Percentiles rank a stretch among this genome's conserved stretches.
These are phyloP conservation scores for Antheraea yamamai DNA, from an alignment of 2,888 invertebrate species.

Conservation along the genomic window DNA sequence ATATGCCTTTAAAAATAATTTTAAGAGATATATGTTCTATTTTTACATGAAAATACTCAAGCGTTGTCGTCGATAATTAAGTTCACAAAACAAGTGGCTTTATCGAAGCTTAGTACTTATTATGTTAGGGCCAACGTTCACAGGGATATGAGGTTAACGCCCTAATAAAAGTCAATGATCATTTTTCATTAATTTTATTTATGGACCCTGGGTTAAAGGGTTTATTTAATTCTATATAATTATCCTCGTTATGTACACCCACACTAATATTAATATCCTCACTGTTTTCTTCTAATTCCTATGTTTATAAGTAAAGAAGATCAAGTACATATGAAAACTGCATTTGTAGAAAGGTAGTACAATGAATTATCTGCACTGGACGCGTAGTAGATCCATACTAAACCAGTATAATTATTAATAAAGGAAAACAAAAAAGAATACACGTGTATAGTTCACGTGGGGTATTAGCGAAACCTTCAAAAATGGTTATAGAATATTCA, in stretches of 20 bases:
- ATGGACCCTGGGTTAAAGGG: background rate
- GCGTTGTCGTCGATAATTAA: slow-evolving; percentile 36
- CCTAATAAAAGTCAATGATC: background rate
- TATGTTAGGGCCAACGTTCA: slow-evolving; percentile 16
- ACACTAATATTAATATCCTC: background rate
- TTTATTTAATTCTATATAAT: background rate
- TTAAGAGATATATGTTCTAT: background rate
- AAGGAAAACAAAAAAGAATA: no score
- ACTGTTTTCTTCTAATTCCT: background rate
- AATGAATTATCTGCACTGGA: no score
- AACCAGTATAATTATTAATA: no score
- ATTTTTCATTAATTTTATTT: background rate
- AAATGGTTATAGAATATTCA: no score
- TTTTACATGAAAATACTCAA: slow-evolving; percentile 18
- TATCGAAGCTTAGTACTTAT: slow-evolving; percentile 38
- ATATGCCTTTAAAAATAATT: background rate
- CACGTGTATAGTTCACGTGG: no score
- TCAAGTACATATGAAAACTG: background rate
- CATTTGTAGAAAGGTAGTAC: background rate
- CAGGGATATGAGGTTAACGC: background rate
- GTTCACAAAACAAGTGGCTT: slow-evolving; percentile 41
- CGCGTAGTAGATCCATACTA: no score
- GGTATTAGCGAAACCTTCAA: no score
- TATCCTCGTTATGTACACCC: background rate
- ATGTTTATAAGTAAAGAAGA: background rate